These are phyloP conservation scores for Trachymyrmex cornetzi DNA, from an alignment of 1,140 invertebrate genomes.

Conservation along the genomic window DNA sequence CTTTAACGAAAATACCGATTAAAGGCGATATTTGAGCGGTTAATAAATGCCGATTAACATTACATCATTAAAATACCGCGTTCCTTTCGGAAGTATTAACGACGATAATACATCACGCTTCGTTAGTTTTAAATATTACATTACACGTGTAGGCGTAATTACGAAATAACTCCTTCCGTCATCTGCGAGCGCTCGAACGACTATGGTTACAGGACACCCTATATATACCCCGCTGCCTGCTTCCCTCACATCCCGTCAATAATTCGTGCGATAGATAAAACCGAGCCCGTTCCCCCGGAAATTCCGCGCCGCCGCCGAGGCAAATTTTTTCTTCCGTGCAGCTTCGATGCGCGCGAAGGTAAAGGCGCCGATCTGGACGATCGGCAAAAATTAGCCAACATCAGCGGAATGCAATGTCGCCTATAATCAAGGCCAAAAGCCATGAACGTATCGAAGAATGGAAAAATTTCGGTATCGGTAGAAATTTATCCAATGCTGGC, in stretches of 20 bases:
- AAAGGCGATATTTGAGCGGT: neutral
- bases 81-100: conserved; percentile 18
- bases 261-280: conserved; percentile 61
- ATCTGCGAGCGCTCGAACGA: conserved; percentile 4
- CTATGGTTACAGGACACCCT: conserved; percentile 31
- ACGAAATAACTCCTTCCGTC: conserved; percentile 20
- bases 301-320: conserved; percentile 51
- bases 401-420: conserved; percentile 51
- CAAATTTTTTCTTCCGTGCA: conserved; percentile 54
- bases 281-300: conserved; percentile 53
- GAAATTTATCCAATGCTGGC: neutral
- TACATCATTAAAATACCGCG: conserved; percentile 3
- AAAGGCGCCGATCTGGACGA: conserved; percentile 43
- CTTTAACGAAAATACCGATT: neutral
- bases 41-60: conserved; percentile 13
- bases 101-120: conserved; percentile 2
- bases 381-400: conserved; percentile 45
- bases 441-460: neutral
- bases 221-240: conserved; percentile 38
- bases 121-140: conserved; percentile 13
- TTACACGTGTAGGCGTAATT: conserved; percentile 18
- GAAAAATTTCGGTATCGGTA: neutral
- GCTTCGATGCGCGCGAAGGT: conserved; percentile 38
- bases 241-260: conserved; percentile 58
- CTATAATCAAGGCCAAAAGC: conserved; percentile 3